Evolutionary conservation across 2,113 vertebrate genomes (phyloP), one percentile per base, ranked within the genome.

Genomic region (Anarhynchus alexandrinus): DNA sequence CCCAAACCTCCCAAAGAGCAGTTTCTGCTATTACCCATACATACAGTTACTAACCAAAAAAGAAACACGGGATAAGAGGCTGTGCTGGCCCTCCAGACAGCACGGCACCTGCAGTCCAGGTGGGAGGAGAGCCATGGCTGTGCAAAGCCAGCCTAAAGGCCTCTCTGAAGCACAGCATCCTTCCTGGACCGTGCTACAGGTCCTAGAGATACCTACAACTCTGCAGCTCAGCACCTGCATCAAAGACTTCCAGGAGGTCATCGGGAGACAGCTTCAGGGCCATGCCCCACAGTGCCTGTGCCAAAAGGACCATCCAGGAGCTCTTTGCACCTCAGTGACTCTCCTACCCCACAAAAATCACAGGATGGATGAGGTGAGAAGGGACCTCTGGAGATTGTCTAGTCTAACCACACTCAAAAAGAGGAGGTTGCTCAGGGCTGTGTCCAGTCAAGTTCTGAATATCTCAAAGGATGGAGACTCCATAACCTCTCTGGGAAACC

Each of bases 161-260:
- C 32, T 73, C 40, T 42, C 47, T 49, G 40, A 87, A 83, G 58
- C 16, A 61, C 23, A 73, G 34, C 55, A 74, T 54, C 55, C 55
- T 59, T 74, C 65, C 55, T 67, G 42, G 30, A 43, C 40, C 14
- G 27, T 18, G 27, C 45, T 54, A 27, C 15, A 30, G 20, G 30
- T 57, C 26, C 49, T 57, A 65, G 42, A 71, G 40, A 72, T 15
- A 57, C 10, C 42, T 67, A 58, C 38, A 83, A 25, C 23, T 45
- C 45, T 0, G 0, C 69, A 81, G 29, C 32, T 38, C 21, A 51
- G 34, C 5, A 2, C 25, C 10, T 0, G 0, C 22, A 36, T 58
- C 18, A 17, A 61, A 81, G 27, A n/a, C n/a, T 85, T 81, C 23
- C n/a, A 71, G 38, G 20, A 72, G 6, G 9, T 66, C n/a, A 40